A percentile compares a stretch with the other conserved stretches of the same genome.
These are phyloP conservation scores for Dipodomys stephensi DNA, from an alignment of 2,113 vertebrate genomes.

Conservation along the genomic window DNA sequence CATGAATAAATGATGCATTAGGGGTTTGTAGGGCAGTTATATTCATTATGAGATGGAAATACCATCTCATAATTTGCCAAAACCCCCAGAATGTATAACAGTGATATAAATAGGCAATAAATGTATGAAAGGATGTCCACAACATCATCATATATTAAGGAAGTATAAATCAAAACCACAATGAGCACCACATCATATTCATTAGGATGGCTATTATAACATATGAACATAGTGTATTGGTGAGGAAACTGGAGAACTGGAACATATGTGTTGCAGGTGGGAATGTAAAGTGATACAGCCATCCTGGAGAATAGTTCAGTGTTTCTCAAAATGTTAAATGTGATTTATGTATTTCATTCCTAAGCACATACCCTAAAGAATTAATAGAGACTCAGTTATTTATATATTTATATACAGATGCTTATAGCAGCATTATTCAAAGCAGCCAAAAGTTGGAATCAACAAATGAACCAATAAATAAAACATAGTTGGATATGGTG, in stretches of 20 bases:
- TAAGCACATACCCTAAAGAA: background rate
- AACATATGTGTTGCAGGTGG: background rate
- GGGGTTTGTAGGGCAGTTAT: background rate
- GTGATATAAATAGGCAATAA: background rate
- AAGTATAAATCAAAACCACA: conserved; percentile 15
- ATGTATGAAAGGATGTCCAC: too few species aligned
- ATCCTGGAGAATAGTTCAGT: background rate
- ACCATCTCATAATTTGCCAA: too few species aligned
- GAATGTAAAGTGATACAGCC: background rate
- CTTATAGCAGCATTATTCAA: background rate
- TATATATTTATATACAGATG: background rate
- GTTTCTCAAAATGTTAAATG: background rate
- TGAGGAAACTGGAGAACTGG: background rate
- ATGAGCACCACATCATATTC: background rate
- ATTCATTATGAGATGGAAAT: too few species aligned
- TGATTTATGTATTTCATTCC: background rate
- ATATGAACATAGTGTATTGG: background rate
- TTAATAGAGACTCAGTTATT: background rate
- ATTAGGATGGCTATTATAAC: background rate
- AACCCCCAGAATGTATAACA: too few species aligned
- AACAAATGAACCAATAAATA: background rate
- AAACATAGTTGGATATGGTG: background rate
- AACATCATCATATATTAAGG: background rate
- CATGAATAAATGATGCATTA: background rate
- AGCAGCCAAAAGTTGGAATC: background rate